Conservation (phyloP, 2,888 invertebrate species). For the Platypus cylindrus region DNA sequence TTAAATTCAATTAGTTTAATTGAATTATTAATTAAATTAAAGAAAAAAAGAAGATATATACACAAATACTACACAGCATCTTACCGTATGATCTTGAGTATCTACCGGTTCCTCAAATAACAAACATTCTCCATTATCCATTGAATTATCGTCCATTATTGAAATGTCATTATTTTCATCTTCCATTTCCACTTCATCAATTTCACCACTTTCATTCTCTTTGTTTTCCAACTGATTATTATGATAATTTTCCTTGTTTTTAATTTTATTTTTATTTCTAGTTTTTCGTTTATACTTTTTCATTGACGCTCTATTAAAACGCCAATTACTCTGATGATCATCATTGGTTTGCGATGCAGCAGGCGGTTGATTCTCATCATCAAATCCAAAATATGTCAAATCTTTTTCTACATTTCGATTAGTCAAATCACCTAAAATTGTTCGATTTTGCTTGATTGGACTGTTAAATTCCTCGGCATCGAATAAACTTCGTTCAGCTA, state of each 20-base stretch:
- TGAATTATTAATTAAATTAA: too few relatives aligned
- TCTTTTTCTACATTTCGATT: background rate
- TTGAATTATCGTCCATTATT: conserved; percentile 5
- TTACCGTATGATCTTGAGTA: conserved; percentile 10
- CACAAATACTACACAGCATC: background rate
- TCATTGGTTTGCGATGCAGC: background rate
- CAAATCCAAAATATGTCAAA: conserved; percentile 10
- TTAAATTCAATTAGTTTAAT: background rate
- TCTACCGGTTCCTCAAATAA: conserved; percentile 14
- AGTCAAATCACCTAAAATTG: conserved; percentile 3
- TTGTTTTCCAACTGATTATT: background rate
- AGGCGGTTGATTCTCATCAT: conserved; percentile 2
- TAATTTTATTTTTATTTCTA: background rate
- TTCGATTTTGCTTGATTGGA: conserved; percentile 5
- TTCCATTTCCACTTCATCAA: background rate
- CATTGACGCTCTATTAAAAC: conserved; percentile 6
- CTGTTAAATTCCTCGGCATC: conserved; percentile 13
- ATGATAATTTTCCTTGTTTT: background rate
- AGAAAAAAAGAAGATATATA: background rate
- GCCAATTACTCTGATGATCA: background rate
- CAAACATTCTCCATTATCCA: conserved; percentile 1
- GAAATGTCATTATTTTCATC: conserved; percentile 6
- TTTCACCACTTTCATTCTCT: background rate
- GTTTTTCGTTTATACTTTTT: conserved; percentile 7
- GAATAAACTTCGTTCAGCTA: conserved; percentile 7